Evolutionary conservation across 2,113 vertebrate species (phyloP).

Genomic region (human): GRCh38 chr11:131170001-131170500

Average conservation of each 20-base stretch:
- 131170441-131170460: conserved; percentile 20
- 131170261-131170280: conserved; percentile 64
- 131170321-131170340: conserved; percentile 70
- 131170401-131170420: conserved; percentile 25
- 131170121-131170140: conserved; percentile 10
- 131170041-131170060: background rate
- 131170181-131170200: conserved; percentile 66
- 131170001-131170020: background rate
- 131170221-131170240: conserved; percentile 68
- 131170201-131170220: conserved; percentile 62
- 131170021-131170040: background rate
- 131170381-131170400: conserved; percentile 71
- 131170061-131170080: background rate
- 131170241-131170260: conserved; percentile 52
- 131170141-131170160: conserved; percentile 70
- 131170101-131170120: background rate
- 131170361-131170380: conserved; percentile 56
- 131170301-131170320: conserved; percentile 81
- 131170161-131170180: conserved; percentile 43
- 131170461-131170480: conserved; percentile 19
- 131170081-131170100: background rate
- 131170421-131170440: conserved; percentile 52
- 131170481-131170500: background rate
- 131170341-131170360: conserved; percentile 64
- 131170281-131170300: conserved; percentile 66